Base-by-base conservation (phyloP, 2,113 vertebrate species). In the Pelobates fuscus region DNA sequence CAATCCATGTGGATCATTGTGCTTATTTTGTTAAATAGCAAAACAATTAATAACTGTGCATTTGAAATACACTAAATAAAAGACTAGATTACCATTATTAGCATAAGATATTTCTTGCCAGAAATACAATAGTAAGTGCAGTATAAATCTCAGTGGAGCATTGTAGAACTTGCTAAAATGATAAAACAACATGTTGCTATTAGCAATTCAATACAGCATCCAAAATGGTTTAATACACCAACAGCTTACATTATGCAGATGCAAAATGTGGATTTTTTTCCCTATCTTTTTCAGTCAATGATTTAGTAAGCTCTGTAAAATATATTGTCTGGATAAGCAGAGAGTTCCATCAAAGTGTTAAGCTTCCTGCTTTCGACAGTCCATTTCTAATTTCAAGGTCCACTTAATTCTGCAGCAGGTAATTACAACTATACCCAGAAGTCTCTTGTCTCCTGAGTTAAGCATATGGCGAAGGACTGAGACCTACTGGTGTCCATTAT, bases 351-450 rank as follows among this genome's bases (percentile, higher is more conserved):
- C 85, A 81, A 83, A 86, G 84, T 71, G 87, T 89, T 90, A 88
- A 89, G 85, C 86, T 80, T 84, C 80, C 84, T 60, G 83, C 86
- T 81, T 82, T 86, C 25, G n/a, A 88, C 84, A 82, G 91, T 91
- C 91, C 94, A 94, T 94, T 95, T 95, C 94, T 95, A 96, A 97
- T 98, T 98, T 98, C 95, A 97, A 97, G 96, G 93, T 97, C 95
- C 78, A 86, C 95, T 96, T 96, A 94, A 95, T 96, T 97, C 94
- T 87, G 84, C 93, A 96, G 94, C 94, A 95, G 92, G 92, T 95
- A 94, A 96, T 97, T 95, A 94, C 94, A 83, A 89, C 86, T 85
- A 86, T 92, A 91, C 92, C 93, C 92, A 93, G 92, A 88, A 95
- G 94, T 91, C 92, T 92, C 92, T 89, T 92, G 91, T 94, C 93